phyloP scores from a whole-genome alignment of 2,888 invertebrate genomes.

The Metopia argyrocephala region DNA sequence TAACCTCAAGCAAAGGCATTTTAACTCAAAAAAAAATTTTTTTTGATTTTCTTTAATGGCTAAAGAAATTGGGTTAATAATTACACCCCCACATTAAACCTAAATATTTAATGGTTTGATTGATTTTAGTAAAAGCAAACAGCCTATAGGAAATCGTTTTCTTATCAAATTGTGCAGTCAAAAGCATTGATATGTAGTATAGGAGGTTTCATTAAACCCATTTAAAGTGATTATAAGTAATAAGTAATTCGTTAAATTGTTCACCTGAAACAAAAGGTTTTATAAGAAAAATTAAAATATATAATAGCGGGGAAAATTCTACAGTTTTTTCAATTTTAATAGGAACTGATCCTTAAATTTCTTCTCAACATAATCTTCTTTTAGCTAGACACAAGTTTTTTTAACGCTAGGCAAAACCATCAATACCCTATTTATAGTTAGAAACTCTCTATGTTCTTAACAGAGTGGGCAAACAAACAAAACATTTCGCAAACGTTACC shows the following conservation, averaged over 20 bases:
- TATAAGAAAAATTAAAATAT: not conserved
- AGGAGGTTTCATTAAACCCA: not conserved
- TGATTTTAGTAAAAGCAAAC: not conserved
- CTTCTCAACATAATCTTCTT: too few relatives aligned
- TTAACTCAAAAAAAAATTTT: constrained; percentile 10
- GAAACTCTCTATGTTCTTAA: too few relatives aligned
- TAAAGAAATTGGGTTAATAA: constrained; percentile 11
- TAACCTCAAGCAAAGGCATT: constrained; percentile 19
- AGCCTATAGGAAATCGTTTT: constrained; percentile 5
- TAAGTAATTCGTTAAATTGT: not conserved
- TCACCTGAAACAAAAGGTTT: not conserved
- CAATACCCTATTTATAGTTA: too few relatives aligned
- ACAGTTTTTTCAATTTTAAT: too few relatives aligned
- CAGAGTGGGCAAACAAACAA: too few relatives aligned
- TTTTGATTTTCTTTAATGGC: not conserved
- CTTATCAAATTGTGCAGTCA: constrained; percentile 30
- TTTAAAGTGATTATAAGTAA: not conserved
- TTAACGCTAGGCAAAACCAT: too few relatives aligned
- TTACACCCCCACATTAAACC: constrained; percentile 21
- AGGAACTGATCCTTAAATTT: too few relatives aligned
- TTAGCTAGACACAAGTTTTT: too few relatives aligned
- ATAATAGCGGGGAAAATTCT: too few relatives aligned
- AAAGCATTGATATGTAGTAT: not conserved
- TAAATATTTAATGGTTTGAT: constrained; percentile 14
- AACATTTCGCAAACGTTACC: too few relatives aligned